Evolutionary conservation across 2,888 invertebrate species (phyloP).

Genomic region (Diachrysia chrysitis): DNA sequence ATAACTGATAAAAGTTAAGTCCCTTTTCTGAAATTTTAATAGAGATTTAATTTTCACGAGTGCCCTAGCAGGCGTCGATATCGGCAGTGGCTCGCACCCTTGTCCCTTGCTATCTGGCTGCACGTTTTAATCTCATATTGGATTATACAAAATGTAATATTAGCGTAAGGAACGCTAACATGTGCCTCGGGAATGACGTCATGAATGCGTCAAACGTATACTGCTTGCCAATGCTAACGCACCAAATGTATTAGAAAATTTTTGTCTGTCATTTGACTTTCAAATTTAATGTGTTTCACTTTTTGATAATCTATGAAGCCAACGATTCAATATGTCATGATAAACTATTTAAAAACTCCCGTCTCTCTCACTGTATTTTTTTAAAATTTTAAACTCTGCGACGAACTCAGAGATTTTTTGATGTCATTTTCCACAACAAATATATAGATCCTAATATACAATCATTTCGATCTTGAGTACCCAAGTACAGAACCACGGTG

Average conservation of each 20-base stretch:
- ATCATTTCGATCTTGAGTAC: neutral
- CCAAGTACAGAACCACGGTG: constrained; percentile 61
- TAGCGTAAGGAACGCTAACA: constrained; percentile 12
- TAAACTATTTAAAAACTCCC: neutral
- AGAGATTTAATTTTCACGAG: constrained; percentile 86
- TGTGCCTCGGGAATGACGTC: constrained; percentile 34
- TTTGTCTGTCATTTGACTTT: constrained; percentile 26
- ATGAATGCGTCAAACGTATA: constrained; percentile 30
- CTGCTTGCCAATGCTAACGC: constrained; percentile 23
- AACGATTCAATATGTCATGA: neutral
- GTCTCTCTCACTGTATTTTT: neutral
- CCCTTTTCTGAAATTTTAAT: constrained; percentile 87
- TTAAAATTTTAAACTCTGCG: neutral
- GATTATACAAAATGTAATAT: constrained; percentile 21
- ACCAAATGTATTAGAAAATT: constrained; percentile 20
- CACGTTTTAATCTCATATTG: constrained; percentile 16
- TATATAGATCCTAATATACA: neutral
- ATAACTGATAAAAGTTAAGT: constrained; percentile 88
- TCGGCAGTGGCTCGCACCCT: constrained; percentile 46
- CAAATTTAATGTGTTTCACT: constrained; percentile 20
- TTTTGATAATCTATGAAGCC: constrained; percentile 13
- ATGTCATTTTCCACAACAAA: neutral
- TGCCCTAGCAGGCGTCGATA: constrained; percentile 73
- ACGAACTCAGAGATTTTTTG: neutral
- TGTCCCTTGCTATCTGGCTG: constrained; percentile 16